Evolutionary conservation across 2,113 vertebrate species (phyloP), one percentile per base, ranked within the genome.

Genomic region (Acinonyx jubatus): DNA sequence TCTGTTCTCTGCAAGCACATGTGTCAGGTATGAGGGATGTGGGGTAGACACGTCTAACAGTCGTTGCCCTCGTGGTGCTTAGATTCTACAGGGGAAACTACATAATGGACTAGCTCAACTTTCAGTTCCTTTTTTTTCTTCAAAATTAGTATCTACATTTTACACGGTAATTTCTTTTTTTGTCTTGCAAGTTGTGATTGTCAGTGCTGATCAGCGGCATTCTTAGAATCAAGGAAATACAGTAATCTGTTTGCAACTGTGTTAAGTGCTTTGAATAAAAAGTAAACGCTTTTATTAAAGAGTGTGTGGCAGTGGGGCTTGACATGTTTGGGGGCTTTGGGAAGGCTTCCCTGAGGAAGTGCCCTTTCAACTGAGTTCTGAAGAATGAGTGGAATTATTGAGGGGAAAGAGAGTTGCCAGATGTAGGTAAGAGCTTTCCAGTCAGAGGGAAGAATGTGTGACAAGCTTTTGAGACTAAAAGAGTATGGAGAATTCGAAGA

Each of bases 281-380:
- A 94, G 82, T 89, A 71, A 55, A 66, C 36, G 66, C 16, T 96
- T 89, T 86, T 52, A 73, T 68, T 94, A 48, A 79, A 78, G 38
- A 68, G 5, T 55, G 29, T 86, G 11, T 79, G 18, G 45, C 41
- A 33, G 61, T 71, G 33, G 7, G n/a, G 80, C 36, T 94, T 74
- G 52, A 73, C 63, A 16, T 73, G 11, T 36, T 61, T 79, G 69
- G 69, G 21, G 57, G 21, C 73, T 78, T 76, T 89, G 76, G 18
- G 79, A 91, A 71, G 81, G 7, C n/a, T 63, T 94, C 19, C 41
- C 79, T 84, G 65, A 91, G 81, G 33, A 93, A 91, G 29, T 3
- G 1, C 14, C 48, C 61, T 79, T 92, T 89, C 50, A 92, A 2
- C 33, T 73, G 71, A 65, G 25, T 65, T 87, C 92, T 89, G 45